Conservation (phyloP, 2,113 vertebrate species). For the Litocranius walleri region DNA sequence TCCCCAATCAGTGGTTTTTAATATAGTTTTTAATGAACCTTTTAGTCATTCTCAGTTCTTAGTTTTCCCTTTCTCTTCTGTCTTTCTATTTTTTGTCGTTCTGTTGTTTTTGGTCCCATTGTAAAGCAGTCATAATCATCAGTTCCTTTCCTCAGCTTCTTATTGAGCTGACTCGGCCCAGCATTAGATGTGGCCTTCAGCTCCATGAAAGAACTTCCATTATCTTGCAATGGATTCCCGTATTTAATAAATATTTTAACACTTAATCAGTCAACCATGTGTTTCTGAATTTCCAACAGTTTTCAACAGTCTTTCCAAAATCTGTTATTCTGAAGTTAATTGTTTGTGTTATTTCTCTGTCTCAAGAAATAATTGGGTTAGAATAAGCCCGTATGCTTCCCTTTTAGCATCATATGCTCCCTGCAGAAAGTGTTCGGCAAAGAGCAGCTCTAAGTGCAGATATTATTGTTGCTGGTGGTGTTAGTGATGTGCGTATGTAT, state of each 20-base stretch:
- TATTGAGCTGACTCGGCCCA: background rate
- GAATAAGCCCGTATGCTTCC: slow-evolving; percentile 56
- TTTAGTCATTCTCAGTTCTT: background rate
- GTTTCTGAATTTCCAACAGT: slow-evolving; percentile 59
- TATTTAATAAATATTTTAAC: slow-evolving; percentile 74
- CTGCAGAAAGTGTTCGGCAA: background rate
- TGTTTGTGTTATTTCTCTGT: slow-evolving; percentile 58
- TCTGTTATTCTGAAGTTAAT: slow-evolving; percentile 59
- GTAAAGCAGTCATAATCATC: background rate
- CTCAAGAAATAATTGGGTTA: slow-evolving; percentile 62
- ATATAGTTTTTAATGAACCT: background rate
- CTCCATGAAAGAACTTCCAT: slow-evolving; percentile 2
- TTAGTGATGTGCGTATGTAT: background rate
- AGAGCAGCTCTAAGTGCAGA: background rate
- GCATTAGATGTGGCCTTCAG: background rate
- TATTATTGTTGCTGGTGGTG: background rate
- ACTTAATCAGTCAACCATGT: slow-evolving; percentile 69
- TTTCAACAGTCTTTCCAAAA: slow-evolving; percentile 66
- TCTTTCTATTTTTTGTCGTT: background rate
- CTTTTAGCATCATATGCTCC: slow-evolving; percentile 61
- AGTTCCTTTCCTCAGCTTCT: background rate
- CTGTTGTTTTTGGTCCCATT: background rate
- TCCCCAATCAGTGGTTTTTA: background rate
- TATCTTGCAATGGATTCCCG: slow-evolving; percentile 2
- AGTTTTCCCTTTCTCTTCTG: background rate